These are phyloP conservation scores for Channa argus DNA, from an alignment of 2,113 vertebrate genomes.

Conservation along the genomic window DNA sequence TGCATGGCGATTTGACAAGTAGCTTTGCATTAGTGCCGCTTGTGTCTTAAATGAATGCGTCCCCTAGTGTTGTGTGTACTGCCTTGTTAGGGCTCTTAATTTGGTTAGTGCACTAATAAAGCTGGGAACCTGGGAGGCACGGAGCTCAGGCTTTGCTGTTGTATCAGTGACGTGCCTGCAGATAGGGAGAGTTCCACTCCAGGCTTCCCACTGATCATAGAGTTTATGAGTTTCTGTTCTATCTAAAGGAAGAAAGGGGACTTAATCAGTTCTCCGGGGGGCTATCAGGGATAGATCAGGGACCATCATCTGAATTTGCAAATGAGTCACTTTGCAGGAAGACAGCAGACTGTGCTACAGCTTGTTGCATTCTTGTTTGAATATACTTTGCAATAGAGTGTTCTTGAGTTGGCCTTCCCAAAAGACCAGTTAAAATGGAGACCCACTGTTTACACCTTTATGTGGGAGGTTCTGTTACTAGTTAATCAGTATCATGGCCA, in stretches of 20 bases:
- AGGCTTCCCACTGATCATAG: background rate
- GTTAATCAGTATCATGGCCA: no score
- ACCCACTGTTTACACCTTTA: background rate
- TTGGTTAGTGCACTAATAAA: conserved; percentile 74
- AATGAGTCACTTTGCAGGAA: background rate
- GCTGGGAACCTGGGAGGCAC: conserved; percentile 67
- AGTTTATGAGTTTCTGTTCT: conserved; percentile 22
- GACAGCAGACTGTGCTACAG: background rate
- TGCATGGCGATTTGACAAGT: conserved; percentile 59
- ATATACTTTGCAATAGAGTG: background rate
- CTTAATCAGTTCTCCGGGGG: background rate
- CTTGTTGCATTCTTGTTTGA: conserved; percentile 3
- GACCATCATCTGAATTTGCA: background rate
- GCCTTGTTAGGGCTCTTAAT: conserved; percentile 72
- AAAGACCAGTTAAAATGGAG: background rate
- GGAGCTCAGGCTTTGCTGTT: conserved; percentile 30
- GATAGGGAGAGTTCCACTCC: conserved; percentile 13
- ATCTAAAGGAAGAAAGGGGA: conserved; percentile 1
- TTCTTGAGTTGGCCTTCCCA: background rate
- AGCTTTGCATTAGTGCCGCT: conserved; percentile 65
- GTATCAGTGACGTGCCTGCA: background rate
- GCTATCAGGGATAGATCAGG: background rate
- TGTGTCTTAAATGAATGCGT: conserved; percentile 65
- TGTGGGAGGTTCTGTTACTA: no score
- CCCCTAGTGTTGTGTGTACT: conserved; percentile 68